Evolutionary conservation across 2,797 vertebrate genomes (phyloP).

Genomic region (Hozukius guyotensis): DNA sequence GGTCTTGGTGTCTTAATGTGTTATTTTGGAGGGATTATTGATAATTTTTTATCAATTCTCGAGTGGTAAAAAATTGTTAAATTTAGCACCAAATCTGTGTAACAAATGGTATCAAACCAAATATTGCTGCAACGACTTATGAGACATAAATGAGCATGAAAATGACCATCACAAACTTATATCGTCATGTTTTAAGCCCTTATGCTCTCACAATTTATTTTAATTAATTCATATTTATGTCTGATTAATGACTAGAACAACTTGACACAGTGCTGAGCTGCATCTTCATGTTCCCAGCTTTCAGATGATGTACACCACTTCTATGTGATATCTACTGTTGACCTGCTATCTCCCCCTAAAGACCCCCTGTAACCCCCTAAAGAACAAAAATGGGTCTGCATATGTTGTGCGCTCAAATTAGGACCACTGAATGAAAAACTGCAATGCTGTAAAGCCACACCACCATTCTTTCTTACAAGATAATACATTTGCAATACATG

Average conservation of each 20-base stretch:
- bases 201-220: too few relatives aligned
- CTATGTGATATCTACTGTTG: not conserved
- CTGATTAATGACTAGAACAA: not conserved
- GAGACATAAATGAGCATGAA: accelerated
- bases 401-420: not conserved
- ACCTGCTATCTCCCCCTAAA: not conserved
- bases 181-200: too few relatives aligned
- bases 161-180: too few relatives aligned
- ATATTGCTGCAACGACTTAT: too few relatives aligned
- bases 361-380: accelerated
- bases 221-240: not conserved
- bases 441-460: not conserved
- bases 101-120: too few relatives aligned
- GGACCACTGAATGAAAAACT: not conserved
- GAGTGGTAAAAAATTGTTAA: too few relatives aligned
- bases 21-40: too few relatives aligned
- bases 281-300: not conserved
- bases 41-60: too few relatives aligned
- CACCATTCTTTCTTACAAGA: not conserved
- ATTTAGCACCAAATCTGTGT: too few relatives aligned
- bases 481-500: not conserved
- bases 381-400: not conserved
- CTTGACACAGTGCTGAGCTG: not conserved
- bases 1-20: too few relatives aligned
- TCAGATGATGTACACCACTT: not conserved